phyloP scores from a whole-genome alignment of 2,797 vertebrate species.

The Trachops cirrhosus region DNA sequence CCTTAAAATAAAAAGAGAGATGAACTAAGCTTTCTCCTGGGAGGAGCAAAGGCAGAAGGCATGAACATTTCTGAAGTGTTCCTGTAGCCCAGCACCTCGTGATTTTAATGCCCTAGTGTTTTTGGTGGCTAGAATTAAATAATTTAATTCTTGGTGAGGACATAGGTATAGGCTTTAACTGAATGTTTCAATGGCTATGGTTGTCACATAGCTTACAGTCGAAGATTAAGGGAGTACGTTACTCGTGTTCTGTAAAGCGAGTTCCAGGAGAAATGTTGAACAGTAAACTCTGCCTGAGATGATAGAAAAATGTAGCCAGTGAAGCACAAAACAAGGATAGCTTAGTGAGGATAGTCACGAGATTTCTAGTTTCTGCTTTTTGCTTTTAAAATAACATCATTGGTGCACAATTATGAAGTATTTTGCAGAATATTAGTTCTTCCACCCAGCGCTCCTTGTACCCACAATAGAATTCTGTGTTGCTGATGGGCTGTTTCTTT shows the following conservation, averaged over 20 bases:
- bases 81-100: neutral
- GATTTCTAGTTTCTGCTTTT: neutral
- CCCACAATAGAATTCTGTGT: neutral
- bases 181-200: neutral
- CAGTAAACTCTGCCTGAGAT: neutral
- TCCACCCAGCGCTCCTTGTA: neutral
- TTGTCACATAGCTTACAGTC: neutral
- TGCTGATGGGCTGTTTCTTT: neutral
- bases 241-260: neutral
- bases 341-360: neutral
- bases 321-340: neutral
- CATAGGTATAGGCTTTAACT: neutral
- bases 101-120: neutral
- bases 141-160: neutral
- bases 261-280: neutral
- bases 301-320: neutral
- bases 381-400: neutral
- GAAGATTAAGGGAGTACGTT: neutral
- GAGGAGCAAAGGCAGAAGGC: neutral
- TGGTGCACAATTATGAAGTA: neutral
- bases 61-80: neutral
- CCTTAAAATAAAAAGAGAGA: neutral
- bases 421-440: neutral
- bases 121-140: neutral
- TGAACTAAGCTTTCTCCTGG: neutral